Base-by-base conservation (phyloP, 2,888 invertebrate species). In the Hirtodrosophila duncani region DNA sequence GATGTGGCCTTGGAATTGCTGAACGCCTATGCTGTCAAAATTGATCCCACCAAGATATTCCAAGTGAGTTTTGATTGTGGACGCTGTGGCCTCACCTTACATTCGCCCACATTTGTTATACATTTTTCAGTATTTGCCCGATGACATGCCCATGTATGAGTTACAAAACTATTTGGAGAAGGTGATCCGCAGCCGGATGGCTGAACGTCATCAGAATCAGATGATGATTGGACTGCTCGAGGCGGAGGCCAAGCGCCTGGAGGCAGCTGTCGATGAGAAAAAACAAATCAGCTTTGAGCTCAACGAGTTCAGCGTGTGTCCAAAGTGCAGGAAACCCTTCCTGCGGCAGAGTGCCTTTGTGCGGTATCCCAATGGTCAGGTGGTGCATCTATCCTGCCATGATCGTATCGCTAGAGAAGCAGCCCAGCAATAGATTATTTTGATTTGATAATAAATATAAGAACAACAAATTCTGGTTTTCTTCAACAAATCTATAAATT, bases 261-360 rank as follows among this genome's bases (percentile, higher is more conserved):
- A 94, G 85, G 93, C 94, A 81, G 88, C 93, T 75, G 90, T 94
- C 66, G 92, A 94, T 69, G 92, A 93, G 77, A 94, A 97, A 85
- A 92, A 93, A 1, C 93, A 94, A 82, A 41, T 49, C 5, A 93
- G 91, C 81, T 92, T 98, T 33, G 88, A 93, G 1, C 92, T 99
- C 66, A 94, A 92, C 10, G 97, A 97, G 68, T 91, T 93, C 74
- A 94, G 94, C 81, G 91, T 95, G 43, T 99, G 99, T 86, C 92
- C 92, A 0, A 95, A 95, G 1, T 99, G 99, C 86, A 95, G 93
- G 84, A 98, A 98, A 84, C 90, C 95, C 45, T 98, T 99, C 86
- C 94, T 94, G 10, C 95, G 95, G 86, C 94, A 95, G 88, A 96
- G 96, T 88, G 97, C 98, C 14, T 95, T 98, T 86, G 95, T 97